Evolutionary conservation across 2,797 vertebrate species (phyloP).

Genomic region (Knipowitschia caucasica): DNA sequence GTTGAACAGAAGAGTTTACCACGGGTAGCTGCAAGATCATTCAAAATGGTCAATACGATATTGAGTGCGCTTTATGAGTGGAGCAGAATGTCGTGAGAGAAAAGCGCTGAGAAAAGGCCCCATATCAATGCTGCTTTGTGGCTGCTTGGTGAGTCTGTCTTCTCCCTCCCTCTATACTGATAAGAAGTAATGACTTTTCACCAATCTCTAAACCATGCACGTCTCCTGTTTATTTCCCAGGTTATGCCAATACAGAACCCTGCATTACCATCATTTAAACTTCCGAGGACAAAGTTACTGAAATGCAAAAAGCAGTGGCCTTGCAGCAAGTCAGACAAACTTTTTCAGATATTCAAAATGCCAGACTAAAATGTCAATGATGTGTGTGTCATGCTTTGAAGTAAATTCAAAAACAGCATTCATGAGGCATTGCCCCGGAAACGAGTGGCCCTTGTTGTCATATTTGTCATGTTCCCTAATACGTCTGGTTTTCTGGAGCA

Average conservation of each 20-base stretch:
- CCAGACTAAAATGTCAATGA: conserved; percentile 24
- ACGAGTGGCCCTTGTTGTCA: conserved; percentile 52
- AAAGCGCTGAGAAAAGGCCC: conserved; percentile 32
- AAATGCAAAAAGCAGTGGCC: conserved; percentile 50
- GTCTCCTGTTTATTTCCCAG: conserved; percentile 56
- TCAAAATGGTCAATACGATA: conserved; percentile 26
- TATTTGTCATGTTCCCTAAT: conserved; percentile 57
- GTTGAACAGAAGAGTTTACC: conserved; percentile 18
- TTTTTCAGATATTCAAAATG: conserved; percentile 49
- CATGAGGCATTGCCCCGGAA: conserved; percentile 45
- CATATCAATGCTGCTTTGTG: conserved; percentile 34
- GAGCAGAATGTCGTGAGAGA: conserved; percentile 23
- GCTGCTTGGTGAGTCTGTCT: conserved; percentile 18
- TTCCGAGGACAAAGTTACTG: conserved; percentile 30
- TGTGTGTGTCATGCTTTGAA: conserved; percentile 26
- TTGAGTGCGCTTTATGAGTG: conserved; percentile 22
- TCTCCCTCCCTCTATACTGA: conserved; percentile 38
- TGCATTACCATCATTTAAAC: conserved; percentile 41
- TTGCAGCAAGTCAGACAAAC: conserved; percentile 29
- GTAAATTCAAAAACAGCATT: conserved; percentile 32
- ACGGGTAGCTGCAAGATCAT: conserved; percentile 19
- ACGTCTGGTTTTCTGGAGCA: conserved; percentile 50
- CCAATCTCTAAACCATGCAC: conserved; percentile 43
- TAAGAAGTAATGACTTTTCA: conserved; percentile 71
- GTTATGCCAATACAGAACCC: conserved; percentile 41